Conservation (phyloP, 2,113 vertebrate genomes). For the Zosterops lateralis region DNA sequence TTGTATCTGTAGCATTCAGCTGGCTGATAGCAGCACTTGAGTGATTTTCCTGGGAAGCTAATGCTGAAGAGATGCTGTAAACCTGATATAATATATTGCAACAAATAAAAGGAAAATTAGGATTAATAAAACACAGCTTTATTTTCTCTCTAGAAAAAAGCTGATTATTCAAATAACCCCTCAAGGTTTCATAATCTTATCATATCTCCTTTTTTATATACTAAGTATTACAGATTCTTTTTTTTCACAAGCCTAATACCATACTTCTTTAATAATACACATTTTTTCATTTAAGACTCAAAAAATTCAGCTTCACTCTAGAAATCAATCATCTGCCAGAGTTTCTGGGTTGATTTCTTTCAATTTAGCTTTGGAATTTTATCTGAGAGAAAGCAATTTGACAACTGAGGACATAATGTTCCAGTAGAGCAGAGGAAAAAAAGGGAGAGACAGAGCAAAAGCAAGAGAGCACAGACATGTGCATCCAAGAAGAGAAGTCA, state of each 20-base stretch:
- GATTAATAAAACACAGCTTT: not conserved
- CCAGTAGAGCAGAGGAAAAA: constrained; percentile 15
- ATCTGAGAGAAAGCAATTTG: constrained; percentile 44
- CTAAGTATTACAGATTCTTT: not conserved
- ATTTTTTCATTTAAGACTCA: not conserved
- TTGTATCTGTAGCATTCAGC: not conserved
- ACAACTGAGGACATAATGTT: constrained; percentile 44
- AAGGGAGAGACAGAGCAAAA: not conserved
- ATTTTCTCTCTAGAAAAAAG: not conserved
- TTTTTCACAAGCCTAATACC: not conserved
- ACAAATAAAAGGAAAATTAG: constrained; percentile 23
- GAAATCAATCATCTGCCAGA: constrained; percentile 32
- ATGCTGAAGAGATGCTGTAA: constrained; percentile 23
- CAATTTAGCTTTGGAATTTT: constrained; percentile 44
- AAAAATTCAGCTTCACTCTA: constrained; percentile 4
- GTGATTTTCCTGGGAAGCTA: not conserved
- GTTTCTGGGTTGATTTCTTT: constrained; percentile 46
- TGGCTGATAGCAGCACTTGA: not conserved
- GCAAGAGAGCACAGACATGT: not conserved
- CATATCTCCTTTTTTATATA: not conserved
- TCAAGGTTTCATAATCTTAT: not conserved
- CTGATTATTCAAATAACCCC: not conserved
- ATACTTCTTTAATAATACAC: not conserved
- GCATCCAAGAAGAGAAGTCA: not conserved
- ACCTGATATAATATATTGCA: not conserved